These are phyloP conservation scores for Petrophora chlorosata DNA, from an alignment of 2,888 invertebrate species.

Conservation along the genomic window DNA sequence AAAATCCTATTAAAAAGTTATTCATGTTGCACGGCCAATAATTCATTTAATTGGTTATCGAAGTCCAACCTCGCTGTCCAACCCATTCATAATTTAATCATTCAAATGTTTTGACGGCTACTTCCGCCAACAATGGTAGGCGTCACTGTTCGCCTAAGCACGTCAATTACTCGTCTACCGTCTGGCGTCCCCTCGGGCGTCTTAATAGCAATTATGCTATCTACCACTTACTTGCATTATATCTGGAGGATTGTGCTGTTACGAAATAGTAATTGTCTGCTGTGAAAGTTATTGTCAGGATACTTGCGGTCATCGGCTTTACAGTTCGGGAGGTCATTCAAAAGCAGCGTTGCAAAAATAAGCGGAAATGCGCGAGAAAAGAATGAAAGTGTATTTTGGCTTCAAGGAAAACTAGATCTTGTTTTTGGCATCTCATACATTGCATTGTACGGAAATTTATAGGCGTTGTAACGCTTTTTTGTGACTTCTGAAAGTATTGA, in stretches of 20 bases:
- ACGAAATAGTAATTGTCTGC: constrained; percentile 4
- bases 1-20: too few relatives aligned
- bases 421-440: too few relatives aligned
- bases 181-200: constrained; percentile 16
- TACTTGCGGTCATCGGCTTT: background rate
- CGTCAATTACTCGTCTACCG: constrained; percentile 20
- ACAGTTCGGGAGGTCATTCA: background rate
- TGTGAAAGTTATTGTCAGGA: constrained; percentile 5
- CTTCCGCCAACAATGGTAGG: constrained; percentile 34
- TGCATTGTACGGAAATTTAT: too few relatives aligned
- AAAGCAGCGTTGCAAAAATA: too few relatives aligned
- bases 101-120: constrained; percentile 15
- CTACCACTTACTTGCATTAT: constrained; percentile 24
- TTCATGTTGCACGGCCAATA: too few relatives aligned
- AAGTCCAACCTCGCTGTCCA: constrained; percentile 19
- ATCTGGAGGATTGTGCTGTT: constrained; percentile 5
- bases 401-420: too few relatives aligned
- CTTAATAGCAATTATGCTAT: constrained; percentile 26
- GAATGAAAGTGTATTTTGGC: too few relatives aligned
- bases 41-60: constrained; percentile 3
- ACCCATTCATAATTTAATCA: constrained; percentile 11
- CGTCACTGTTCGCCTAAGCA: constrained; percentile 14
- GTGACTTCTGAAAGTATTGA: too few relatives aligned
- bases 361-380: too few relatives aligned
- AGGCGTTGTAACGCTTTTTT: too few relatives aligned